Base-by-base conservation (phyloP, 2,888 invertebrate species). In the Aleiodes alternator region DNA sequence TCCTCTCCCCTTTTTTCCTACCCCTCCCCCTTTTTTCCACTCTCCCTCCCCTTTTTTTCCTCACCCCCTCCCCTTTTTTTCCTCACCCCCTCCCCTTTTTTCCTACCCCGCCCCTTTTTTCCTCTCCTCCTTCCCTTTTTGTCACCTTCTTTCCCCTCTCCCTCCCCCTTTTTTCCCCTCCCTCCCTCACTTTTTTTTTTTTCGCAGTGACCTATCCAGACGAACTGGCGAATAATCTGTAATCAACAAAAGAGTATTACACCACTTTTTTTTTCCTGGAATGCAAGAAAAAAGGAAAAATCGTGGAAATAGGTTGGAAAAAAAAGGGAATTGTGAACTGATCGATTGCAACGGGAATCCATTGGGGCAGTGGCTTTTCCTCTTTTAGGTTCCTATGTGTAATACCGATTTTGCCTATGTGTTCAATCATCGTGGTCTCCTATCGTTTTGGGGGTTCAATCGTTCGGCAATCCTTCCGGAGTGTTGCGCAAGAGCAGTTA, bases 341-440 rank as follows among this genome's bases (percentile, higher is more conserved):
- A 64, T 64, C 43, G 64, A 43, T 64, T 56, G 50, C 69, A 23
- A 57, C 61, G 72, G 57, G 55, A 48, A 57, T 50, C 61, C 69
- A 57, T 56, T 51, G 64, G 50, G 43, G 34, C 34, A 69, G 69
- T 72, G 61, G 57, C 55, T 61, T 69, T 50, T 69, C 59, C 38
- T 59, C 50, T 61, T 38, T 69, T 31, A 8, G 23, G 51, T 16
- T n/a, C 16, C 38, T 7, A 14, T 31, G 23, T 57, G 57, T 69
- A 73, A 64, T 64, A 68, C 66, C 68, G 73, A 56, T 59, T 59
- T 43, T n/a, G 59, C 48, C 66, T 53, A 34, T 73, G 66, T 69
- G 69, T 69, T 73, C 59, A 64, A 69, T 61, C 61, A 61, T 61
- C 73, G 68, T 34, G 68, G 29, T 12, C 55, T 16, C 23, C 50